Conservation (phyloP, 2,888 invertebrate genomes). For the Xylota segnis region DNA sequence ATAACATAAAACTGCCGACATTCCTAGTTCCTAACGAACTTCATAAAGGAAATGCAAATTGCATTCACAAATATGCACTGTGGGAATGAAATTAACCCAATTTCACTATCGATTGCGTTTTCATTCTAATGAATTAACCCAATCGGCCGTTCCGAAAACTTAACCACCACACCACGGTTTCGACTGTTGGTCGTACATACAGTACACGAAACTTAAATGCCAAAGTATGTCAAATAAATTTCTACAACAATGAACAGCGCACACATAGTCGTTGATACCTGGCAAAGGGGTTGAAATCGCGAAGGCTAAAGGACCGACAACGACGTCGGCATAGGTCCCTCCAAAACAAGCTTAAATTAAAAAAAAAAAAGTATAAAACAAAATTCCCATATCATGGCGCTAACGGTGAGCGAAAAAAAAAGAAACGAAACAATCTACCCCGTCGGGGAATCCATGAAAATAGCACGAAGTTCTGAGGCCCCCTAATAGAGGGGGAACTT, state of each 20-base stretch:
- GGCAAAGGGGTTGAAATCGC: slow-evolving; percentile 17
- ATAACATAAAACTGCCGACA: slow-evolving; percentile 1
- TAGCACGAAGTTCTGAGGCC: slow-evolving; percentile 13
- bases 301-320: neutral
- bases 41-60: slow-evolving; percentile 32
- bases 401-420: slow-evolving; percentile 9
- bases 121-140: slow-evolving; percentile 40
- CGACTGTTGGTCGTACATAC: neutral
- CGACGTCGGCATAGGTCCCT: neutral
- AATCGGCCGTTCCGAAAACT: slow-evolving; percentile 42
- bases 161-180: neutral
- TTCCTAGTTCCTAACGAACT: slow-evolving; percentile 6
- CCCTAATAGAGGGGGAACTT: slow-evolving; percentile 2
- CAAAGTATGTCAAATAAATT: slow-evolving; percentile 45
- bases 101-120: slow-evolving; percentile 43
- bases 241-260: slow-evolving; percentile 17
- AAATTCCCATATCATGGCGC: slow-evolving; percentile 27
- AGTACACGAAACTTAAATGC: slow-evolving; percentile 31
- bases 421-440: slow-evolving; percentile 29
- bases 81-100: slow-evolving; percentile 50
- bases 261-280: neutral
- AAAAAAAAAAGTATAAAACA: too few species aligned
- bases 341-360: slow-evolving; percentile 17
- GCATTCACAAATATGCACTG: slow-evolving; percentile 29
- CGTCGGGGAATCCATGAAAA: slow-evolving; percentile 50